These are phyloP conservation scores for Monarcha castaneiventris DNA, from an alignment of 2,113 vertebrate species.

Conservation along the genomic window DNA sequence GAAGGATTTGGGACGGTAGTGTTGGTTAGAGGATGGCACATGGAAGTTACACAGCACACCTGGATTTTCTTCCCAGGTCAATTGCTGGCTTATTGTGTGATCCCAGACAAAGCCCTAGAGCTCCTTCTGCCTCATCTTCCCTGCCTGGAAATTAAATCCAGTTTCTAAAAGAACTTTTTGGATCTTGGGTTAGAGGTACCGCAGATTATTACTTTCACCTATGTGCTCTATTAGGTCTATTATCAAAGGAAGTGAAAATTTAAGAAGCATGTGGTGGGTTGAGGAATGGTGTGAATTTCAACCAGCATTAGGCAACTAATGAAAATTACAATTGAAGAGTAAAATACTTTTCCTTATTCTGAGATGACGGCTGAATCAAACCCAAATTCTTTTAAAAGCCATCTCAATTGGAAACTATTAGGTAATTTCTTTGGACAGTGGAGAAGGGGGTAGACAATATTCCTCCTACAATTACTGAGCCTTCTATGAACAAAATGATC, in stretches of 20 bases:
- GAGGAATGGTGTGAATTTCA: not conserved
- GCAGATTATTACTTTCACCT: not conserved
- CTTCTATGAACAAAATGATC: not conserved
- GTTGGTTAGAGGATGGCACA: not conserved
- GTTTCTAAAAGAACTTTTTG: not conserved
- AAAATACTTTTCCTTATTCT: conserved; percentile 18
- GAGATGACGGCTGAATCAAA: not conserved
- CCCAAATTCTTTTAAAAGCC: conserved; percentile 18
- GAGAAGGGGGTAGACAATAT: not conserved
- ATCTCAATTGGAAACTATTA: conserved; percentile 38
- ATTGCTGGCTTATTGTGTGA: not conserved
- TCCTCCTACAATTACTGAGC: not conserved
- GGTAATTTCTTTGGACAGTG: conserved; percentile 16
- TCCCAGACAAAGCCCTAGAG: not conserved
- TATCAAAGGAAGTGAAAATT: not conserved
- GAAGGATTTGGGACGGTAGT: not conserved
- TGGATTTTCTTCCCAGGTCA: not conserved
- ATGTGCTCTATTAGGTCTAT: not conserved
- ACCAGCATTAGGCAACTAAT: not conserved
- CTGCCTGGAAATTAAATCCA: not conserved
- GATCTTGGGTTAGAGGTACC: not conserved
- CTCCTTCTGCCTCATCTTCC: not conserved
- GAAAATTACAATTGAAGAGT: not conserved
- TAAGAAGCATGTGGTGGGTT: not conserved
- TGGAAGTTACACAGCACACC: not conserved